Percentiles rank a stretch among this genome's conserved stretches.
Evolutionary conservation across 2,888 invertebrate species (phyloP).

Genomic region (Apotomis betuletana): DNA sequence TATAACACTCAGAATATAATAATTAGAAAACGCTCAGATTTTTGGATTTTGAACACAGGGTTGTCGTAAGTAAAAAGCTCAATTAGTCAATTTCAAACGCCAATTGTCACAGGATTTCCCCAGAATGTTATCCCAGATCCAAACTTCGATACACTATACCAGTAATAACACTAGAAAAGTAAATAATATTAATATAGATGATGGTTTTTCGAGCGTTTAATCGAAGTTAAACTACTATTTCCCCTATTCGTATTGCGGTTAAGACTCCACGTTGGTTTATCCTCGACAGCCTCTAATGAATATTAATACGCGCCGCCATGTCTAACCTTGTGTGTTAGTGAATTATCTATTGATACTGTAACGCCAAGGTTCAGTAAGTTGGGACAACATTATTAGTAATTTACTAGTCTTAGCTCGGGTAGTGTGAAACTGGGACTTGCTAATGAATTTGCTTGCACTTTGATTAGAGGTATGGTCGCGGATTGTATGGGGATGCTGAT

Average conservation of each 20-base stretch:
- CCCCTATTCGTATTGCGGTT: constrained; percentile 1
- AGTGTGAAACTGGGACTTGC: constrained; percentile 11
- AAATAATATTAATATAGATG: no score
- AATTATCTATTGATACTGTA: constrained; percentile 58
- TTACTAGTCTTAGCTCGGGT: constrained; percentile 24
- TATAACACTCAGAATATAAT: neutral
- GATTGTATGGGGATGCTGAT: constrained; percentile 5
- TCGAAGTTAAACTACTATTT: constrained; percentile 7
- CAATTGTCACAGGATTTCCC: no score
- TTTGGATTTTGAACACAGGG: no score
- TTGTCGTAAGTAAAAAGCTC: no score
- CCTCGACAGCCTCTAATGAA: constrained; percentile 65
- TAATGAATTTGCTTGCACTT: constrained; percentile 14
- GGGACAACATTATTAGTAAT: constrained; percentile 32
- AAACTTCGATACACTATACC: no score
- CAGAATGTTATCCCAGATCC: no score
- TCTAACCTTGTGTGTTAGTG: constrained; percentile 56
- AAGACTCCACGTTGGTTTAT: constrained; percentile 52
- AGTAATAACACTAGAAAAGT: no score
- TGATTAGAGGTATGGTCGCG: constrained; percentile 10
- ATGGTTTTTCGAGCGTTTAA: neutral
- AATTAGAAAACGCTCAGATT: no score
- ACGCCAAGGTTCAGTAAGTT: constrained; percentile 46
- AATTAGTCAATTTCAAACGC: no score
- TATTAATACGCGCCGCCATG: constrained; percentile 63